These are phyloP conservation scores for Tokudaia tokunoshimensis DNA, from an alignment of 2,797 vertebrate genomes.

Conservation along the genomic window DNA sequence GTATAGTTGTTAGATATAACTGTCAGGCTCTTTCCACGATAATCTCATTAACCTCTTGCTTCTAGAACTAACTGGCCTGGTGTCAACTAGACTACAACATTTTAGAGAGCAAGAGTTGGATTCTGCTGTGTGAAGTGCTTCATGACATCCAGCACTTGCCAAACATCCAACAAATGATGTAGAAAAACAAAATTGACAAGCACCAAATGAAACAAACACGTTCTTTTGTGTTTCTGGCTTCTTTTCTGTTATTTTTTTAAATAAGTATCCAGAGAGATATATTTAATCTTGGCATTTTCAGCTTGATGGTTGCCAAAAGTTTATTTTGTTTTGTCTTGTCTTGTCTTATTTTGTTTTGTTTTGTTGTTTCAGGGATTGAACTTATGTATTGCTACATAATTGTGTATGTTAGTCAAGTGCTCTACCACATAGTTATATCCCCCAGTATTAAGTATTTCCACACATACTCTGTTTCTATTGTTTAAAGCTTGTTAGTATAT, in stretches of 20 bases:
- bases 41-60: neutral
- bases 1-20: neutral
- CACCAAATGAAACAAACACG: conserved; percentile 36
- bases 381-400: neutral
- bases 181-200: conserved; percentile 8
- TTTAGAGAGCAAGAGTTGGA: neutral
- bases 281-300: neutral
- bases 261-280: neutral
- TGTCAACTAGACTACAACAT: conserved; percentile 12
- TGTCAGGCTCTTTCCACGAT: neutral
- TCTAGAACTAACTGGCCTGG: conserved; percentile 32
- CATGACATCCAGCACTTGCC: neutral
- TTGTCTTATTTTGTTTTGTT: neutral
- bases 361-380: neutral
- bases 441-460: neutral
- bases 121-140: neutral
- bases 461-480: neutral
- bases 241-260: neutral
- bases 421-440: neutral
- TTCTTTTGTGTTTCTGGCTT: neutral
- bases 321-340: neutral
- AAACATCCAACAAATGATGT: neutral
- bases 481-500: neutral
- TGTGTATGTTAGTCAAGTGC: neutral
- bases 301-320: neutral